Evolutionary conservation across 2,888 invertebrate genomes (phyloP), one percentile per base, ranked within the genome.

Genomic region (Metalampra italica): DNA sequence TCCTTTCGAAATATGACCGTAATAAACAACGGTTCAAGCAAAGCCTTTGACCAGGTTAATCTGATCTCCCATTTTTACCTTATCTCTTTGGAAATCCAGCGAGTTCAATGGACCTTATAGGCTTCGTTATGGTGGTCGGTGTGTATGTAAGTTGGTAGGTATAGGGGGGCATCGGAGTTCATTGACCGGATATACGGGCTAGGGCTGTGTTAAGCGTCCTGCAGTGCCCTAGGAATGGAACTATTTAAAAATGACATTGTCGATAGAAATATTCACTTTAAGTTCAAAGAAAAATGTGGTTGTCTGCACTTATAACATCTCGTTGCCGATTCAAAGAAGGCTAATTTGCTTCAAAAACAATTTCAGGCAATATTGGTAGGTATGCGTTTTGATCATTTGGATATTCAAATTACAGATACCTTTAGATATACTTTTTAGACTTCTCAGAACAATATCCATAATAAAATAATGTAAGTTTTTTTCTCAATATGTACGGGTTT

Each of bases 181-280:
- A 46, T 55, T 65, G 76, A 68, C 68, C 71, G 65, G 59, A 62
- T 64, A 62, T 70, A 62, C 67, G 66, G 66, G 22, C 2, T 22
- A 22, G 22, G 22, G 67, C 62, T 55, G 60, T 70, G 68, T 69
- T 71, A n/a, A 64, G 64, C 65, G 57, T 64, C 75, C 74, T 50
- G 56, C 57, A 58, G 64, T 48, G 64, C 54, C 52, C n/a, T 66
- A 71, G 70, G 53, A 67, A 60, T 47, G 62, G 53, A 56, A 34
- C 34, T 53, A n/a, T 41, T 44, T 46, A 34, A 46, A 39, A 1
- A 8, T 29, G 22, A 38, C 7, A 13, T 29, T 43, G 34, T 47
- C 47, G 47, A 47, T 47, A 38, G 29, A 15, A 43, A 7, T 13
- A 37, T n/a, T n/a, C n/a, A n/a, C n/a, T 22, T 22, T 22, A 22